Base-by-base conservation (phyloP, 2,113 vertebrate genomes). In the Panthera uncia region DNA sequence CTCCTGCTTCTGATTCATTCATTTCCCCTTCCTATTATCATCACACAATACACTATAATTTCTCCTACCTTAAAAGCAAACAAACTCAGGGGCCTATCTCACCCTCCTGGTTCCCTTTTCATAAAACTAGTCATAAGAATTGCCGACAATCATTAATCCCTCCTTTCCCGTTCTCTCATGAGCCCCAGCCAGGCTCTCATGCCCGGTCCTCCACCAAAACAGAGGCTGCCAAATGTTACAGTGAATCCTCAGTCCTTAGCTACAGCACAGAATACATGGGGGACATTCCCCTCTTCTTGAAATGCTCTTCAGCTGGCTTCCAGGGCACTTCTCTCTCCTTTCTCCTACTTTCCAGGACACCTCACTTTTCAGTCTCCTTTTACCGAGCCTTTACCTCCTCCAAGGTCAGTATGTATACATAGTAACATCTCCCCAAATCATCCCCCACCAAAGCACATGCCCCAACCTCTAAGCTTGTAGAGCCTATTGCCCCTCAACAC, bases 401-500 rank as follows among this genome's bases (percentile, higher is more conserved):
- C 27, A 66, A 57, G 85, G 29, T 21, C 21, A 57, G 19, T 8
- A 36, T 0, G 1, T 13, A 48, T 8, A 27, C 3, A 91, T 21
- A 61, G 9, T 23, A n/a, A 4, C 8, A 76, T 19, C 50, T 87
- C 57, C 71, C 25, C 9, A 92, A 45, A 57, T 25, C 5, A 61
- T 11, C 48, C 31, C 71, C 52, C 0, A 1, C 71, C 16, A 5
- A 69, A 79, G 36, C 50, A 33, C 7, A 18, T 29, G 73, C 38
- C 45, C 50, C 15, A 4, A n/a, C 13, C 21, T n/a, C 11, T 12
- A 13, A 57, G 29, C 89, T 5, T 7, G 0, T 0, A 7, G 1
- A 41, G 15, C 15, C 23, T 29, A 36, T 2, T 31, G 23, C 45
- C 36, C 63, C 33, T 48, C 33, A 68, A n/a, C 14, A n/a, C 38